phyloP scores from a whole-genome alignment of 2,888 invertebrate species.

The Pemphredon lugubris region DNA sequence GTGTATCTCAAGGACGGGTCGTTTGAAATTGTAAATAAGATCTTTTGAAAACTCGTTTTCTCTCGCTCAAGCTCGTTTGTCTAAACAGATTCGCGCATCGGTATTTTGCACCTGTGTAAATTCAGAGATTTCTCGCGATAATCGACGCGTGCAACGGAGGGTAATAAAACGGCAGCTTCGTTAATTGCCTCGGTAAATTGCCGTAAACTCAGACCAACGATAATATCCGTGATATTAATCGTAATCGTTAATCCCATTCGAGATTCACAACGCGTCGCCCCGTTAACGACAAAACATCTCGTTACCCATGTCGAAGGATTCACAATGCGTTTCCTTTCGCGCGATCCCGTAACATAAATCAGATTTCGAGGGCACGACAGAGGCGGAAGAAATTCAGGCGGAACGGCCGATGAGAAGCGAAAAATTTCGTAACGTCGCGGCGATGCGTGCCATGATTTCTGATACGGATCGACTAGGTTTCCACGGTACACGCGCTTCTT shows the following conservation, averaged over 20 bases:
- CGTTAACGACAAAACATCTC: too few relatives aligned
- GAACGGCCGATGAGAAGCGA: not conserved
- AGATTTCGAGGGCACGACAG: too few relatives aligned
- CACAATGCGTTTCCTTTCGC: not conserved
- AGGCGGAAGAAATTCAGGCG: not conserved
- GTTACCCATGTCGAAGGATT: not conserved
- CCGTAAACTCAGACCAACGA: too few relatives aligned
- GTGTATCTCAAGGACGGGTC: not conserved
- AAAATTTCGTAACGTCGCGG: not conserved
- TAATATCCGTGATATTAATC: too few relatives aligned
- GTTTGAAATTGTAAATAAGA: slow-evolving; percentile 36
- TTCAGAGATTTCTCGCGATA: too few relatives aligned
- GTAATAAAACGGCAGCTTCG: too few relatives aligned
- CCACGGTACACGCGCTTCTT: slow-evolving; percentile 25
- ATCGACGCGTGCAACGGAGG: too few relatives aligned
- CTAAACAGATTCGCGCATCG: not conserved
- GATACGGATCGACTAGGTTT: slow-evolving; percentile 3
- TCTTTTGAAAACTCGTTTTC: not conserved
- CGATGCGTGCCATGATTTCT: slow-evolving; percentile 9
- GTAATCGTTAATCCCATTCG: too few relatives aligned
- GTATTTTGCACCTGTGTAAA: too few relatives aligned
- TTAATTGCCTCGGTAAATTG: too few relatives aligned
- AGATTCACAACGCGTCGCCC: too few relatives aligned
- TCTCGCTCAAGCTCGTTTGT: not conserved
- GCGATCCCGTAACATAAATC: not conserved